These are phyloP conservation scores for Micrastur ruficollis DNA, from an alignment of 2,797 vertebrate species.

Conservation along the genomic window DNA sequence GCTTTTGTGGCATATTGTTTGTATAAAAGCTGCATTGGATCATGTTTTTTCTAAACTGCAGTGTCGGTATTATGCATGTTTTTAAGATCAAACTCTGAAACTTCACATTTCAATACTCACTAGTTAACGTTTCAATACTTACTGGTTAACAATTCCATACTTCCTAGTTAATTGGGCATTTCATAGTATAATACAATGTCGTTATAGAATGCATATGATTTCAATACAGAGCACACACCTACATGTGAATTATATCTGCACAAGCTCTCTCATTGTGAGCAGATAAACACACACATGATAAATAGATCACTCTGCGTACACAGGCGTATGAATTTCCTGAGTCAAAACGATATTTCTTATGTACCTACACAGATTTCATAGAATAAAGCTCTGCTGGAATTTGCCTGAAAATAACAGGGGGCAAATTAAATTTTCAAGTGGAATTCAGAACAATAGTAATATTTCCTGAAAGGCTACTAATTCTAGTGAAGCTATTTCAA, in stretches of 20 bases:
- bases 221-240: background rate
- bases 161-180: background rate
- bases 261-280: background rate
- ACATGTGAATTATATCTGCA: background rate
- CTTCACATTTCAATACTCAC: background rate
- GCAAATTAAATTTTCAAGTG: conserved; percentile 72
- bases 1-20: background rate
- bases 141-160: background rate
- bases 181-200: background rate
- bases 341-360: background rate
- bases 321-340: background rate
- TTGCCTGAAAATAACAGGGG: conserved; percentile 69
- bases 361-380: conserved; percentile 21
- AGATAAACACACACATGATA: background rate
- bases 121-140: background rate
- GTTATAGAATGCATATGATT: background rate
- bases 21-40: background rate
- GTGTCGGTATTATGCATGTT: background rate
- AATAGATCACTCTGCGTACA: background rate
- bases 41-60: background rate
- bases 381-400: conserved; percentile 66
- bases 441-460: conserved; percentile 74
- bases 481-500: conserved; percentile 63
- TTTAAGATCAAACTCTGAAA: background rate
- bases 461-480: conserved; percentile 69